phyloP scores from a whole-genome alignment of 2,113 vertebrate species.

The Cebus imitator region DNA sequence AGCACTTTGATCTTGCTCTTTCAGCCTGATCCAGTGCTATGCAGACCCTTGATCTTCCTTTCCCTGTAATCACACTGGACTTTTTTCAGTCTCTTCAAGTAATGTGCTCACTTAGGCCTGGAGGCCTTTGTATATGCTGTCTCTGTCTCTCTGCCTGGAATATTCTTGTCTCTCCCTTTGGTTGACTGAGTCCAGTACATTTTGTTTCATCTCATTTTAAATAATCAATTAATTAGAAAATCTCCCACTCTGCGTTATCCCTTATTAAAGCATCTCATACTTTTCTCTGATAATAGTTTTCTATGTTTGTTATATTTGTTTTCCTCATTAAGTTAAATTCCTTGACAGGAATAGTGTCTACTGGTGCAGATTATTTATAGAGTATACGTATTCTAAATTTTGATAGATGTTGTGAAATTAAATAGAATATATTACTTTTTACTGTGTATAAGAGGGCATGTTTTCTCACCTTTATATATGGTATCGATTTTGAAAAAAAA shows the following conservation, averaged over 20 bases:
- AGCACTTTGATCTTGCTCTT: neutral
- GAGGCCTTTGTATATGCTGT: neutral
- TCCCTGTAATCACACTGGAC: neutral
- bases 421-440: neutral
- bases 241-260: neutral
- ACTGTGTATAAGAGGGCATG: neutral
- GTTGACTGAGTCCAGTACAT: neutral
- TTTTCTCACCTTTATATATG: neutral
- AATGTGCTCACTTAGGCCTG: neutral
- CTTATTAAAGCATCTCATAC: neutral
- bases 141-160: neutral
- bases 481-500: neutral
- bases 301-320: neutral
- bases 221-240: slow-evolving; percentile 9
- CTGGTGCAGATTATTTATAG: neutral
- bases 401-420: neutral
- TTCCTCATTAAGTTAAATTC: slow-evolving; percentile 18
- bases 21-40: neutral
- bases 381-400: neutral
- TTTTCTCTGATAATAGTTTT: neutral
- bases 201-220: slow-evolving; percentile 22
- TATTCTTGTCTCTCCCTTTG: neutral
- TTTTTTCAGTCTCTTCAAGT: neutral
- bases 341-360: neutral
- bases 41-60: neutral